Evolutionary conservation across 2,888 invertebrate genomes (phyloP).

Genomic region (Steinernema carpocapsae): DNA sequence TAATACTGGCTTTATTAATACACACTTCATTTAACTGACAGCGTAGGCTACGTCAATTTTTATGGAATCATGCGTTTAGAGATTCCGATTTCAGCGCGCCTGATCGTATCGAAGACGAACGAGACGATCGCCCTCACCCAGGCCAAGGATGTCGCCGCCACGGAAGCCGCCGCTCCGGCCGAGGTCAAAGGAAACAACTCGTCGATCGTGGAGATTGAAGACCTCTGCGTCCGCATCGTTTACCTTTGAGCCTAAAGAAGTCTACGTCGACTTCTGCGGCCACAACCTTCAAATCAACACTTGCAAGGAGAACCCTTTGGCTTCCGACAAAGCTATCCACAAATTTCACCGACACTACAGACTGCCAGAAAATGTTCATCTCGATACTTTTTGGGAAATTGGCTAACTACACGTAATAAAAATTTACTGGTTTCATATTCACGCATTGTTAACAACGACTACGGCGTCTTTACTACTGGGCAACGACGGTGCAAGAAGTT

Average conservation of each 20-base stretch:
- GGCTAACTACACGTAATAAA: too few species aligned
- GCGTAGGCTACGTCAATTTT: too few species aligned
- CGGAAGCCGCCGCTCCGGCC: not conserved
- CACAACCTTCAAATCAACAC: conserved; percentile 45
- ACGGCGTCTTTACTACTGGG: too few species aligned
- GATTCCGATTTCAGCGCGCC: not conserved
- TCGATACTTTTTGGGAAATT: conserved; percentile 39
- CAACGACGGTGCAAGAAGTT: too few species aligned
- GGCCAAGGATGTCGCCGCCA: conserved; percentile 18
- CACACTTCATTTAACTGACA: too few species aligned
- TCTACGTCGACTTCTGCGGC: conserved; percentile 33
- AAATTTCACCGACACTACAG: conserved; percentile 43
- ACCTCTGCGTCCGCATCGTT: conserved; percentile 40
- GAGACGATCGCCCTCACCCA: conserved; percentile 8
- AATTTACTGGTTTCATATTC: too few species aligned
- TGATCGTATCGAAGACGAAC: conserved; percentile 26
- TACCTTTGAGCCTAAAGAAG: too few species aligned
- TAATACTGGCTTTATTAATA: too few species aligned
- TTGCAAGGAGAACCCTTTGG: conserved; percentile 40
- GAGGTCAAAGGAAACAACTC: not conserved
- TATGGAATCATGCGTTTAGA: not conserved
- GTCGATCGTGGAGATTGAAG: conserved; percentile 30
- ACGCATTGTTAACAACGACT: too few species aligned
- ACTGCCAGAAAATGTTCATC: conserved; percentile 44
- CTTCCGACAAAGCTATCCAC: conserved; percentile 38